These are phyloP conservation scores for Philereme transversata DNA, from an alignment of 2,888 invertebrate genomes.

Conservation along the genomic window DNA sequence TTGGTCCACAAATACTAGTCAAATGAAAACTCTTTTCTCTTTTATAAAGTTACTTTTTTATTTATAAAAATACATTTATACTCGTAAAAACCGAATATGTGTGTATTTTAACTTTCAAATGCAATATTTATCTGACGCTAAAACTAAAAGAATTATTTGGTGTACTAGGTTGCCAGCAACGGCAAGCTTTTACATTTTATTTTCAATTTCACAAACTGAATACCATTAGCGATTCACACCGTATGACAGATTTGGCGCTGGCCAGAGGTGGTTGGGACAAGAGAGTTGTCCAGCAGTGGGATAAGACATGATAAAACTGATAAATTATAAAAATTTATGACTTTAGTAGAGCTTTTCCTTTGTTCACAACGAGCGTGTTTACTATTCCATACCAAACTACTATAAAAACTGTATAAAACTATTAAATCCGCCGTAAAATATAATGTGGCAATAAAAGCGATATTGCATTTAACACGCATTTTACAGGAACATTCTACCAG, in stretches of 20 bases:
- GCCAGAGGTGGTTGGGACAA: too few relatives aligned
- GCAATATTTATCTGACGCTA: not conserved
- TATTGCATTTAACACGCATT: conserved; percentile 38
- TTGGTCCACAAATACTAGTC: too few relatives aligned
- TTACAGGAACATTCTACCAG: conserved; percentile 24
- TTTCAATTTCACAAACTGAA: not conserved
- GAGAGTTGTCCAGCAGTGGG: too few relatives aligned
- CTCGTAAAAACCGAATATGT: too few relatives aligned
- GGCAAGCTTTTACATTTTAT: not conserved
- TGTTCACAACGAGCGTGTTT: too few relatives aligned
- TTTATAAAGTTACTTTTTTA: not conserved
- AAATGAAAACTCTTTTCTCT: too few relatives aligned
- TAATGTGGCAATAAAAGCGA: conserved; percentile 37
- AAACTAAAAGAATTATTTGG: conserved; percentile 8
- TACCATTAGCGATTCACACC: too few relatives aligned
- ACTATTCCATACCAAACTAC: conserved; percentile 1
- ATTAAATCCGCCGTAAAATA: conserved; percentile 22
- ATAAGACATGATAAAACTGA: too few relatives aligned
- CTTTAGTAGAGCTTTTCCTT: too few relatives aligned
- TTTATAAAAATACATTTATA: not conserved
- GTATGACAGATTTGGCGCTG: too few relatives aligned
- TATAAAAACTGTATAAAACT: conserved; percentile 21
- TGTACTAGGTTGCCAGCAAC: conserved; percentile 12
- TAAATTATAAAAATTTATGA: too few relatives aligned
- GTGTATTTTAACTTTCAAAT: too few relatives aligned